Percentiles rank a stretch among this genome's conserved stretches.
Conservation (phyloP, 2,113 vertebrate genomes). For the Thamnophis sirtalis region DNA sequence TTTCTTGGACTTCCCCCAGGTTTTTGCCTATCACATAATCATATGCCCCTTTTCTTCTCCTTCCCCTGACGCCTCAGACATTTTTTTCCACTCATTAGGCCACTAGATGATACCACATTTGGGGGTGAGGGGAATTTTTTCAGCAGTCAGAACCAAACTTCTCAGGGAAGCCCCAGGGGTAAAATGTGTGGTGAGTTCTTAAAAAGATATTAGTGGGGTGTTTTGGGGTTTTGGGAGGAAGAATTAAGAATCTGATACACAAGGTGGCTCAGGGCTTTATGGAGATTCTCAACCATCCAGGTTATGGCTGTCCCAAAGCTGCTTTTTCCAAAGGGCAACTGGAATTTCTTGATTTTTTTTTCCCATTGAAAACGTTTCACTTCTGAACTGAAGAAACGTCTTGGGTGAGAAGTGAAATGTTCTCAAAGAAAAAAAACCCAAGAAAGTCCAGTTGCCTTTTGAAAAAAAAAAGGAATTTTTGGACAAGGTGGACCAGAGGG, state of each 20-base stretch:
- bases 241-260: background rate
- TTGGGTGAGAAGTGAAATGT: background rate
- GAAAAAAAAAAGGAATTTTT: background rate
- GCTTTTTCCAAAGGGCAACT: background rate
- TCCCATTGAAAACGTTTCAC: background rate
- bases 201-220: background rate
- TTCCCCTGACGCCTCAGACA: background rate
- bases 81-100: background rate
- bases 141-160: background rate
- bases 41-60: background rate
- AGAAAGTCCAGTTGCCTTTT: background rate
- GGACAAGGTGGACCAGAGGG: background rate
- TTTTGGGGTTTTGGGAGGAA: background rate
- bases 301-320: background rate
- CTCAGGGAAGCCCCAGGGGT: background rate
- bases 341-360: background rate
- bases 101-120: background rate
- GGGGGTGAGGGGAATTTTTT: background rate
- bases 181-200: background rate
- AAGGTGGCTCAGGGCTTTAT: background rate
- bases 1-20: background rate
- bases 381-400: background rate
- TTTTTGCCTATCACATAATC: background rate
- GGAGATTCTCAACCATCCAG: background rate
- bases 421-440: background rate